Evolutionary conservation across 35 echinoderm and acorn worm species (phyloP), one percentile per base, ranked within the genome.

Genomic region (Lytechinus variegatus): DNA sequence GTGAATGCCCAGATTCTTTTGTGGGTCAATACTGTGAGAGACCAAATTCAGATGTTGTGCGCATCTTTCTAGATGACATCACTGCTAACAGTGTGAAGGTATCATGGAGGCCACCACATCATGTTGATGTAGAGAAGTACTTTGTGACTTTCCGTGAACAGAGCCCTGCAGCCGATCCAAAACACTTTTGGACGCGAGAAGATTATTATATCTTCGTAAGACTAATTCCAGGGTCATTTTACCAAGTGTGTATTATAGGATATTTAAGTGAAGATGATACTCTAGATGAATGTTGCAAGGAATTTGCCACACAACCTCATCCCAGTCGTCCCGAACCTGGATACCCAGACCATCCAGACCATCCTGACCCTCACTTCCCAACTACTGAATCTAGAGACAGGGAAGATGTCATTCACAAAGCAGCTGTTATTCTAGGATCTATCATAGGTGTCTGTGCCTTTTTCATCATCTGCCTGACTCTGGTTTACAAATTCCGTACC

Each of bases 171-270:
- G 16, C 66, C 8, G 66, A 79, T 6, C 19, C 66, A 19, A 79
- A 79, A 79, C 7, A 79, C 24, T 19, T 79, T 24, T 90, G 88
- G 88, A 90, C 88, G 21, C 12, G 52, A 14, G 52, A 90, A 14
- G 24, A 27, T 28, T n/a, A 27, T 12, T 95, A 97, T n/a, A 87
- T 52, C 56, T 54, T 97, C 10, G 52, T 54, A 4, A 55, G 58
- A 21, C 96, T 97, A 29, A n/a, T 19, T 53, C 91, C 96, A 27
- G 61, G 72, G 16, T 58, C 95, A 28, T 56, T 54, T 52, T 97
- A 97, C 53, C 86, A 56, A 58, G 92, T 97, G 87, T 97, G 96
- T 44, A 90, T 79, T n/a, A 79, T 24, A 79, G 66, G 66, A 79
- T 79, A 79, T 24, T 6, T 79, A 19, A 55, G 29, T 56, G 71